A percentile compares a stretch with the other conserved stretches of the same genome.
Evolutionary conservation across 2,888 invertebrate species (phyloP).

Genomic region (Acleris emargana): DNA sequence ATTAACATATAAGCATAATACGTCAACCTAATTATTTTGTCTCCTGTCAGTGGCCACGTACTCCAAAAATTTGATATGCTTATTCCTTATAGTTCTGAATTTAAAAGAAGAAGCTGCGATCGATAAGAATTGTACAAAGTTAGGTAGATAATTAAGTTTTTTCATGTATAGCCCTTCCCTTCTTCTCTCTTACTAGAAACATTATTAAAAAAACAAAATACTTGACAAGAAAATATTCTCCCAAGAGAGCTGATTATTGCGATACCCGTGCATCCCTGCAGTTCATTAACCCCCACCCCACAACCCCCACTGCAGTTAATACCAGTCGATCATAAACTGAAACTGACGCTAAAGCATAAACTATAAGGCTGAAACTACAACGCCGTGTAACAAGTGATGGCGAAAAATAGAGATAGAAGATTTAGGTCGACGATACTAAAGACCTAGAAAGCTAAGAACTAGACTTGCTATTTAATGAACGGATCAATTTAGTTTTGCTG

Average conservation of each 20-base stretch:
- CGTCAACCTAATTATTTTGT: no score
- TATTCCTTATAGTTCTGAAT: no score
- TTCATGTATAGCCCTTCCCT: no score
- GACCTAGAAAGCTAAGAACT: not conserved
- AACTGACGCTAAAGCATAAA: conserved; percentile 16
- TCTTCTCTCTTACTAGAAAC: no score
- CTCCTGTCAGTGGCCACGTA: no score
- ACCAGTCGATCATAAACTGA: conserved; percentile 11
- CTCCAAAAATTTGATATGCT: no score
- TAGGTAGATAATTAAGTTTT: no score
- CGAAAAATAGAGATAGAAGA: conserved; percentile 30
- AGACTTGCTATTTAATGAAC: not conserved
- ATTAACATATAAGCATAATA: no score
- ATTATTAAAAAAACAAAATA: not conserved
- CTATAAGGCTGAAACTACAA: conserved; percentile 31
- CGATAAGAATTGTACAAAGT: no score
- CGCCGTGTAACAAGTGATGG: not conserved
- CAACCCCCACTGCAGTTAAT: conserved; percentile 38
- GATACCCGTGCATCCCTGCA: conserved; percentile 62
- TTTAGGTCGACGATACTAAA: conserved; percentile 27
- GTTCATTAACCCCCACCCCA: conserved; percentile 69
- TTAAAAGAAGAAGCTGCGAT: no score
- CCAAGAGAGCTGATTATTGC: conserved; percentile 55
- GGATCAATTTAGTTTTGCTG: no score
- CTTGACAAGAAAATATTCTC: not conserved